Evolutionary conservation across 1,140 invertebrate genomes (phyloP), one percentile per base, ranked within the genome.

Genomic region (Lanistes nyassanus): DNA sequence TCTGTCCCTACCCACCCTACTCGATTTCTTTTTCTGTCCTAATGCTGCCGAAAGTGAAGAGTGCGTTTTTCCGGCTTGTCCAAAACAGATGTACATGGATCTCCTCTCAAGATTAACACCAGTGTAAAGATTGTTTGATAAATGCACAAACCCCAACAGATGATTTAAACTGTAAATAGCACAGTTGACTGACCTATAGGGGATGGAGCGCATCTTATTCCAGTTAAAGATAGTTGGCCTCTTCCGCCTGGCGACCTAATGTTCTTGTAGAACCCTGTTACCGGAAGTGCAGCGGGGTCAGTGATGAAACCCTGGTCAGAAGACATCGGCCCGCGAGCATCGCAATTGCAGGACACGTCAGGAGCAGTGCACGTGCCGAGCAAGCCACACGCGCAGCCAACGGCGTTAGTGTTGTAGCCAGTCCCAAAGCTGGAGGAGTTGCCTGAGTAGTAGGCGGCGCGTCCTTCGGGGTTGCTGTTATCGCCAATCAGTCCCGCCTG

Each of bases 301-400:
- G 79, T 81, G 34, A 83, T 60, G 34, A 75, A 71, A 16, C 85
- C 84, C 29, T 78, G 74, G 26, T 87, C 85, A 37, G 62, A 70
- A 36, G 31, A 39, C 72, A 77, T 72, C 2, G 73, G n/a, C 0
- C 77, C 78, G 71, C 71, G 75, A 29, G 75, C 74, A 74, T 86
- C 82, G 77, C 85, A 87, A 37, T 81, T 78, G 76, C 85, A 87
- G 3, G 64, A 74, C 23, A 74, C 39, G 19, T 65, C 70, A 0
- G 69, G 64, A 0, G 75, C 75, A 9, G 23, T n/a, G 75, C 85
- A 87, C 0, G 81, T 84, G 16, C 67, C 73, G 31, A 80, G 77
- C 3, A 82, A 23, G 1, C 68, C 64, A 67, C 84, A 86, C 0
- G 82, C 78, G 74, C 85, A 85, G 0, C 81, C 84, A 5, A 53